Conservation (phyloP, 2,888 invertebrate genomes). For the Atrina japonica region DNA sequence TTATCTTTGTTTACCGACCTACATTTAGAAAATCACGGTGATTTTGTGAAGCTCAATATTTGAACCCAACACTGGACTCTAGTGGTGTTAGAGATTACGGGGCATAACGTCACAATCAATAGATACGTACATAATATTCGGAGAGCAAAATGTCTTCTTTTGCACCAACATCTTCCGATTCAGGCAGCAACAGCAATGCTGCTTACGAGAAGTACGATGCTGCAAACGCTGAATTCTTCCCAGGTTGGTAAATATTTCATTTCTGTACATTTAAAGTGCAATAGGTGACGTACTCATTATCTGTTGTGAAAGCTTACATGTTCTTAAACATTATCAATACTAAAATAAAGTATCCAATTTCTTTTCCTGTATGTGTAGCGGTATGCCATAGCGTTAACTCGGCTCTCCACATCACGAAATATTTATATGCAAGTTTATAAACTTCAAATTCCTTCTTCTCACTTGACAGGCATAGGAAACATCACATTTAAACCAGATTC, state of each 20-base stretch:
- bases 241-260: slow-evolving; percentile 53
- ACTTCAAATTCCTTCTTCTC: not conserved
- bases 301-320: too few relatives aligned
- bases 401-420: not conserved
- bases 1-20: too few relatives aligned
- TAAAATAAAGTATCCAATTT: not conserved
- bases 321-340: too few relatives aligned
- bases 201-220: slow-evolving; percentile 58
- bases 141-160: slow-evolving; percentile 70
- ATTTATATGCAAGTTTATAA: not conserved
- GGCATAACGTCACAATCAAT: too few relatives aligned
- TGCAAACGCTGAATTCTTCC: slow-evolving; percentile 65
- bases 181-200: slow-evolving; percentile 24
- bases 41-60: too few relatives aligned
- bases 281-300: too few relatives aligned
- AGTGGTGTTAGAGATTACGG: too few relatives aligned
- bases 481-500: slow-evolving; percentile 84
- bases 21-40: too few relatives aligned
- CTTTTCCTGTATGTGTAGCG: not conserved
- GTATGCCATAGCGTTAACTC: not conserved
- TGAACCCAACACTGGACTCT: too few relatives aligned
- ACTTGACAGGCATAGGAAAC: slow-evolving; percentile 82
- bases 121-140: too few relatives aligned
- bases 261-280: not conserved
- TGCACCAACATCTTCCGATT: slow-evolving; percentile 64